Evolutionary conservation across 2,113 vertebrate genomes (phyloP), one percentile per base, ranked within the genome.

Genomic region (Ciconia boyciana): DNA sequence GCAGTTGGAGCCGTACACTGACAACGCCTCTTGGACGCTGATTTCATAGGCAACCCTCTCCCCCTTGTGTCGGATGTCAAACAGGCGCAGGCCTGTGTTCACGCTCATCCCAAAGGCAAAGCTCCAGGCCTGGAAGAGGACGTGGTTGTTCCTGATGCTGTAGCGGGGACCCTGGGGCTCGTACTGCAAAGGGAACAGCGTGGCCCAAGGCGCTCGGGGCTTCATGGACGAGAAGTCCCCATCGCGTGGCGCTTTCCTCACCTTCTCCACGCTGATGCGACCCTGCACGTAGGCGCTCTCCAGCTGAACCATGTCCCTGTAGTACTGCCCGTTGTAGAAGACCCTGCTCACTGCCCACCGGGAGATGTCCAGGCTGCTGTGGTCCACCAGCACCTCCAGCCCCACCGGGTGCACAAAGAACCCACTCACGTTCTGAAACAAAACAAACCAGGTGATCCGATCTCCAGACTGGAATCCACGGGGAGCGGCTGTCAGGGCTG

Each of bases 21-120:
- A 98, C 89, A 98, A 95, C 9, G 99, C 98, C 95, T 99, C 99
- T 81, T 99, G 98, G 28, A 99, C 97, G 77, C 99, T 99, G 89
- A 99, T 92, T 80, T 99, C 98, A 36, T 99, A 99, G 4, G 83
- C 96, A 4, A 99, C 97, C 61, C 98, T 95, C 87, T 99, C 98
- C 2, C 96, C 97, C 58, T 94, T 97, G 83, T 99, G 99, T 15
- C 96, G 94, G 61, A 99, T 83, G n/a, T 99, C 98, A 74, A 99
- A 99, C 51, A 98, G 97, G 41, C 98, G 94, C 97, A 99, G 97
- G 68, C 99, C 99, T 3, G 98, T 99, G 48, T 98, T 96, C 2
- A 98, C 95, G 54, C 98, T 98, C 36, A 98, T 96, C 8, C 99
- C 98, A 51, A 99, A 99, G 36, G 98, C 98, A 43, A 99, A 99